phyloP scores from a whole-genome alignment of 2,797 vertebrate species.

The Lemur catta region DNA sequence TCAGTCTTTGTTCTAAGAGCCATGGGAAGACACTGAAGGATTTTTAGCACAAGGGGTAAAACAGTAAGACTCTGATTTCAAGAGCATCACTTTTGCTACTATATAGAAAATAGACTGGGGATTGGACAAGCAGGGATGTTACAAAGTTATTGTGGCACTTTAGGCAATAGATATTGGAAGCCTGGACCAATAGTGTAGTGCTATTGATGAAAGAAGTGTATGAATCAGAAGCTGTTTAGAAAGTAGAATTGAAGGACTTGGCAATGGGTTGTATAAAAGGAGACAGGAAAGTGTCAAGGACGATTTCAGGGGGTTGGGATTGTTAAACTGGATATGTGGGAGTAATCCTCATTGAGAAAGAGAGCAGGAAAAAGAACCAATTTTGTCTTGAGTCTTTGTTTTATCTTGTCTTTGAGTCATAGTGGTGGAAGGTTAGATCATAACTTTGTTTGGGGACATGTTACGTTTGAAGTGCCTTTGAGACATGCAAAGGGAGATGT shows the following conservation, averaged over 20 bases:
- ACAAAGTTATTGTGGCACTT: neutral
- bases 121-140: neutral
- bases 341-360: neutral
- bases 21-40: neutral
- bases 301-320: neutral
- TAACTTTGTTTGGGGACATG: neutral
- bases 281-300: neutral
- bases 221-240: neutral
- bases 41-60: neutral
- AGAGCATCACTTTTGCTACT: neutral
- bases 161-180: neutral
- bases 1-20: neutral
- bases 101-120: neutral
- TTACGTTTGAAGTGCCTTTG: neutral
- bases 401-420: conserved; percentile 31
- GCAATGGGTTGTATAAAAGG: neutral
- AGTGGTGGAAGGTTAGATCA: neutral
- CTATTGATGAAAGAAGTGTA: neutral
- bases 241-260: neutral
- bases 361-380: neutral
- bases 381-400: neutral
- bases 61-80: neutral
- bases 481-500: neutral
- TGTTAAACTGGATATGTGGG: neutral
- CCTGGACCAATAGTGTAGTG: neutral